phyloP scores from a whole-genome alignment of 2,797 vertebrate genomes.

The Steatocranus sp. region DNA sequence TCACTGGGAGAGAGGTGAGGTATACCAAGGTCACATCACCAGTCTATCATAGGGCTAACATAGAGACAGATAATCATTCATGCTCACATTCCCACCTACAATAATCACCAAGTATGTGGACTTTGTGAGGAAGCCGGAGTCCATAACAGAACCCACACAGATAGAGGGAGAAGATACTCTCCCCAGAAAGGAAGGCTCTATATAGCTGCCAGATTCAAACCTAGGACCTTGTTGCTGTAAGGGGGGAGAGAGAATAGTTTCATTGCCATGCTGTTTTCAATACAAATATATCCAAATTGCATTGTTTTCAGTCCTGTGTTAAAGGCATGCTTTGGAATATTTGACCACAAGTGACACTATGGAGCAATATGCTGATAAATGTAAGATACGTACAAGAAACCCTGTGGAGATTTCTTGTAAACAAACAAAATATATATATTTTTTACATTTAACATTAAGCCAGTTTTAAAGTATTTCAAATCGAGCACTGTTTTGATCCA shows the following conservation, averaged over 20 bases:
- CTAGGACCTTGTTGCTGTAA: neutral
- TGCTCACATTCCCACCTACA: neutral
- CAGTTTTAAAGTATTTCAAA: neutral
- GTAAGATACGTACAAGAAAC: fast-evolving
- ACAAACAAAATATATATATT: fast-evolving
- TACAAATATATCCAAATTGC: neutral
- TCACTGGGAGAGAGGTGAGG: neutral
- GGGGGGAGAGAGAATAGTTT: fast-evolving
- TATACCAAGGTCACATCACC: neutral
- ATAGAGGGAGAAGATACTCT: neutral
- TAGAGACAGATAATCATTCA: neutral
- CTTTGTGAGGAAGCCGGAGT: neutral
- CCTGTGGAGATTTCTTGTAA: neutral
- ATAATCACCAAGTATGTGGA: neutral
- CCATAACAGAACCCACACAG: neutral
- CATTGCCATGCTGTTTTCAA: neutral
- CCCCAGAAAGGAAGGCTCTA: neutral
- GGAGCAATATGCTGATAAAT: neutral
- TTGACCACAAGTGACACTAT: neutral
- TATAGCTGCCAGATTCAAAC: neutral
- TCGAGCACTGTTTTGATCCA: neutral
- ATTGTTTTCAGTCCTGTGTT: neutral
- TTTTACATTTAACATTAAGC: neutral
- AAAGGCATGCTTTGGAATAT: neutral
- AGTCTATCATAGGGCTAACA: neutral